Percentiles rank a stretch among this genome's conserved stretches.
Evolutionary conservation across 92 coral and sea anemone species (phyloP).

Genomic region (Epizoanthus illoricatus): DNA sequence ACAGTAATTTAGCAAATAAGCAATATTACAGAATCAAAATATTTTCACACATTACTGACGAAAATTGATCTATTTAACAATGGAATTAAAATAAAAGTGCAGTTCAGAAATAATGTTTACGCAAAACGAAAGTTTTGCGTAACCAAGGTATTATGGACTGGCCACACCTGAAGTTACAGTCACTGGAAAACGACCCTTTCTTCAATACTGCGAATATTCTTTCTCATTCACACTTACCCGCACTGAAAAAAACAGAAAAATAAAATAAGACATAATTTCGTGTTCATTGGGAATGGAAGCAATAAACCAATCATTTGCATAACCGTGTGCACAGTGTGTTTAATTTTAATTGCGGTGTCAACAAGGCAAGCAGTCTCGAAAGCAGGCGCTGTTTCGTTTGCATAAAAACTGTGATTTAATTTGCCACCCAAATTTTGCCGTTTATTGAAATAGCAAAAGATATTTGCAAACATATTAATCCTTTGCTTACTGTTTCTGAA

Average conservation of each 20-base stretch:
- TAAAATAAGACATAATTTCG: background rate
- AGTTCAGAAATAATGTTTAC: constrained; percentile 36
- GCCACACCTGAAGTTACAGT: background rate
- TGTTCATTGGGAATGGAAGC: background rate
- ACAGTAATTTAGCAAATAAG: background rate
- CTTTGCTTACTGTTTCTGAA: constrained; percentile 17
- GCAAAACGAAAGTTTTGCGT: constrained; percentile 29
- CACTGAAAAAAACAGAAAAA: background rate
- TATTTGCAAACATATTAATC: constrained; percentile 18
- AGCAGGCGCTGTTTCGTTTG: constrained; percentile 10
- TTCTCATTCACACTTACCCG: background rate
- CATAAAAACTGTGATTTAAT: constrained; percentile 16
- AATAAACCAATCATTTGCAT: background rate
- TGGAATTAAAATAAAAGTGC: background rate
- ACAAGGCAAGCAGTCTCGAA: constrained; percentile 6
- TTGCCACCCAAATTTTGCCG: background rate
- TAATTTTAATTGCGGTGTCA: constrained; percentile 12
- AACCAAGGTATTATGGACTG: background rate
- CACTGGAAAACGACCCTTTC: background rate
- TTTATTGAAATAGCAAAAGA: constrained; percentile 26
- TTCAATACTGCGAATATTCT: background rate
- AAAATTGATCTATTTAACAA: constrained; percentile 1
- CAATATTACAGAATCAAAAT: constrained; percentile 18
- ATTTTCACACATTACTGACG: constrained; percentile 22
- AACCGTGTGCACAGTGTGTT: background rate